Evolutionary conservation across 2,113 vertebrate genomes (phyloP).

Genomic region (Hassar affinis): DNA sequence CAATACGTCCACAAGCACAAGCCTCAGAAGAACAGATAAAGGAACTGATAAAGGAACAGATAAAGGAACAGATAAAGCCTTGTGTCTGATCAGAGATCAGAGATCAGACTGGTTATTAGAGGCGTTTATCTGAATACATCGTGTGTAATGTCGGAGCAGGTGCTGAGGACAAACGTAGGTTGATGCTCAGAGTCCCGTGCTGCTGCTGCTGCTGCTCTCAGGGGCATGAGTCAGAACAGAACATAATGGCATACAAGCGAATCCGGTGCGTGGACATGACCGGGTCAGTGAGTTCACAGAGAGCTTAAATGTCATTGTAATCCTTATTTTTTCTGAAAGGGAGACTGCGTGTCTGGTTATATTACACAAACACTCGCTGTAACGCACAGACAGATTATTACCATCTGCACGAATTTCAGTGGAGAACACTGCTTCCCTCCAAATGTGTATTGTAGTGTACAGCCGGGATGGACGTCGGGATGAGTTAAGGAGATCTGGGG

Average conservation of each 20-base stretch:
- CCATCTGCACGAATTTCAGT: not conserved
- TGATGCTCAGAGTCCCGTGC: not conserved
- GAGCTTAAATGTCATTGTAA: not conserved
- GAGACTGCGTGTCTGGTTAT: not conserved
- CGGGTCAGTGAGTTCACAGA: not conserved
- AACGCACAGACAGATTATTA: not conserved
- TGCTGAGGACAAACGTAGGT: not conserved
- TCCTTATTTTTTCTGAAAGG: too few relatives aligned
- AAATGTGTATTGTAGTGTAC: too few relatives aligned
- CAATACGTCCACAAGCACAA: not conserved
- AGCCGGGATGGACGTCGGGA: too few relatives aligned
- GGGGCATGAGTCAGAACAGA: not conserved
- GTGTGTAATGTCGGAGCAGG: not conserved
- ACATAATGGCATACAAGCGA: constrained; percentile 1
- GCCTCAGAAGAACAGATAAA: not conserved
- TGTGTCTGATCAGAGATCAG: too few relatives aligned
- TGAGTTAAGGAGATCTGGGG: too few relatives aligned
- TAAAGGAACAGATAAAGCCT: not conserved
- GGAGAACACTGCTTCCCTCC: too few relatives aligned
- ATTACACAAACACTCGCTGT: not conserved
- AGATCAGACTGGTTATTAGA: not conserved
- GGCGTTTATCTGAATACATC: not conserved
- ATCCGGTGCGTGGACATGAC: not conserved
- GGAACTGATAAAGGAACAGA: too few relatives aligned
- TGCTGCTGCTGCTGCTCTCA: not conserved